phyloP scores from a whole-genome alignment of 1,140 invertebrate genomes.

The Drosophila orena region DNA sequence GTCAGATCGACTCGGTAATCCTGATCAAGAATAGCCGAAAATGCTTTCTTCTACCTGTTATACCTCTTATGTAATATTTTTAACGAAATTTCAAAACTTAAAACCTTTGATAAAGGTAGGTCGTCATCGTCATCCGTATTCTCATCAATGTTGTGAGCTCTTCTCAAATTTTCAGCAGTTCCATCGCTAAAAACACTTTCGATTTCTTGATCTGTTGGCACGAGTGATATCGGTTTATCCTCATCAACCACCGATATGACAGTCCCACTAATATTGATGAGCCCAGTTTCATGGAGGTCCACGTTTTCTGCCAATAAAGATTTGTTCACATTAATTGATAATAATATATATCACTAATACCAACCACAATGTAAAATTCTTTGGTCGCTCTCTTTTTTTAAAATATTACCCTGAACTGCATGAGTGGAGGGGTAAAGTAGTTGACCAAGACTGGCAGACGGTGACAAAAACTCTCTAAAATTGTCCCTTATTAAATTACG shows the following conservation, averaged over 20 bases:
- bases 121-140: slow-evolving; percentile 94
- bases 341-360: not conserved
- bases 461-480: slow-evolving; percentile 95
- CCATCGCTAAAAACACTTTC: slow-evolving; percentile 93
- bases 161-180: slow-evolving; percentile 88
- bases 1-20: too few relatives aligned
- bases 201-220: slow-evolving; percentile 76
- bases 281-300: slow-evolving; percentile 33
- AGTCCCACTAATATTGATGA: slow-evolving; percentile 28
- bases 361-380: slow-evolving; percentile 48
- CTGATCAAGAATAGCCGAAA: too few relatives aligned
- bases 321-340: not conserved
- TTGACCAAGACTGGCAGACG: slow-evolving; percentile 83
- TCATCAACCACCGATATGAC: slow-evolving; percentile 56
- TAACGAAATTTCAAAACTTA: not conserved
- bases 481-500: slow-evolving; percentile 93
- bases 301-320: slow-evolving; percentile 40
- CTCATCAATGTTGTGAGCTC: slow-evolving; percentile 87
- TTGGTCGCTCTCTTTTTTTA: slow-evolving; percentile 76
- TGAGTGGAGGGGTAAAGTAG: slow-evolving; percentile 40
- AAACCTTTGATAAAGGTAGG: slow-evolving; percentile 90
- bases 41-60: too few relatives aligned
- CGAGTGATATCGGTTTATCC: slow-evolving; percentile 47
- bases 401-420: slow-evolving; percentile 46
- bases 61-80: not conserved